phyloP scores from a whole-genome alignment of 1,140 invertebrate genomes.

The Drosophila micromelanica region DNA sequence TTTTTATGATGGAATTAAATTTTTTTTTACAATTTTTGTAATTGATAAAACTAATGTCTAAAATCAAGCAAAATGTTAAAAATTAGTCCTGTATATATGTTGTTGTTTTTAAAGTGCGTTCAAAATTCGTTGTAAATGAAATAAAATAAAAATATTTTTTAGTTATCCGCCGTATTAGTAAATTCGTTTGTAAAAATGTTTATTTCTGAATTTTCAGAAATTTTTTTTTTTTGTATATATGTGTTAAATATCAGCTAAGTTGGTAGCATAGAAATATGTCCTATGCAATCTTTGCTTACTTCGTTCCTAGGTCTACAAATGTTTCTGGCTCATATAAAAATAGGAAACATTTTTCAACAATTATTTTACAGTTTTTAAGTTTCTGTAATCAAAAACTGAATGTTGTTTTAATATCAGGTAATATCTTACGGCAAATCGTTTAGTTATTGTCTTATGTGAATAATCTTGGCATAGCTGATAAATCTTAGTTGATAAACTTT shows the following conservation, averaged over 20 bases:
- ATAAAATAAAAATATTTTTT: background rate
- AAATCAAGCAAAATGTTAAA: background rate
- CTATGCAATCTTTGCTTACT: too few relatives aligned
- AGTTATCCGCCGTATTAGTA: background rate
- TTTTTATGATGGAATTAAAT: background rate
- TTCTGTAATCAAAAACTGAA: background rate
- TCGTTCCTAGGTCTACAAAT: too few relatives aligned
- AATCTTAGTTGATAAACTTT: too few relatives aligned
- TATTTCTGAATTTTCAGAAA: background rate
- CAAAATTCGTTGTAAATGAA: background rate
- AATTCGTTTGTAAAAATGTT: background rate
- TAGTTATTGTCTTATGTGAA: slow-evolving; percentile 1
- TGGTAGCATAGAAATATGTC: too few relatives aligned
- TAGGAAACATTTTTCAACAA: background rate
- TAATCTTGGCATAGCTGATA: background rate
- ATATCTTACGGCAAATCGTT: background rate
- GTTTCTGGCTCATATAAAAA: too few relatives aligned
- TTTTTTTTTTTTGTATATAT: too few relatives aligned
- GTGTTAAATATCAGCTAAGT: too few relatives aligned
- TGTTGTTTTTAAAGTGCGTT: background rate
- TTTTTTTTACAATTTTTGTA: background rate
- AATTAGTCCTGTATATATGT: background rate
- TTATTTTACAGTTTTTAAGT: too few relatives aligned
- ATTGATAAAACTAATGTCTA: background rate
- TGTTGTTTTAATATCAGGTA: slow-evolving; percentile 9